Percentiles rank a stretch among this genome's conserved stretches.
phyloP scores from a whole-genome alignment of 2,888 invertebrate species.

The Oligia fasciuncula region DNA sequence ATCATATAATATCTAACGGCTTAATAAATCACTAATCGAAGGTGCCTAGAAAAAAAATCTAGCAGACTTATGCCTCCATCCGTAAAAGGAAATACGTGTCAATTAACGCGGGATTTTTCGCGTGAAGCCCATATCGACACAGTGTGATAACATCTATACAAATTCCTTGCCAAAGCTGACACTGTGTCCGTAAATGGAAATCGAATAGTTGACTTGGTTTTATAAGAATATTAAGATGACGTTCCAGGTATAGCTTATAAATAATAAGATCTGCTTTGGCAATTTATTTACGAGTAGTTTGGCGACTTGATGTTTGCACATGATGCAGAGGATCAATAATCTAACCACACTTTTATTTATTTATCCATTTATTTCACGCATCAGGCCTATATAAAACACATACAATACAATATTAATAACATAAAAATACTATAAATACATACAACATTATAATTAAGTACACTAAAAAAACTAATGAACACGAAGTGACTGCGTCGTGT shows the following conservation, averaged over 20 bases:
- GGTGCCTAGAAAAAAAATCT: conserved; percentile 48
- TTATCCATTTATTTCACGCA: too few species aligned
- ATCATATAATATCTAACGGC: conserved; percentile 67
- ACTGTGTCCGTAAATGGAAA: conserved; percentile 63
- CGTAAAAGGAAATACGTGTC: conserved; percentile 62
- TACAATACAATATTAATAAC: too few species aligned
- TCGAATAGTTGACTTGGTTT: conserved; percentile 58
- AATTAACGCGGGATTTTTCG: conserved; percentile 66
- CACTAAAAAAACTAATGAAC: too few species aligned
- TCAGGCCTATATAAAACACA: too few species aligned
- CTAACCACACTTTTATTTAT: background rate
- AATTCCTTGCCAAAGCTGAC: conserved; percentile 63
- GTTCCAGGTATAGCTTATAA: conserved; percentile 28
- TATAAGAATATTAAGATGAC: conserved; percentile 47
- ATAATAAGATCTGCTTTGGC: background rate
- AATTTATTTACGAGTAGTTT: background rate
- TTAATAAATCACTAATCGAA: conserved; percentile 64
- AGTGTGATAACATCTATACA: conserved; percentile 69
- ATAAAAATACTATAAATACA: too few species aligned
- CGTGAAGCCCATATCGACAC: conserved; percentile 63
- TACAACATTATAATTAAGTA: too few species aligned
- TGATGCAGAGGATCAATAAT: background rate
- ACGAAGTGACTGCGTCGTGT: too few species aligned
- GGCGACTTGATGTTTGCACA: background rate
- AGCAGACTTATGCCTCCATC: conserved; percentile 26